These are phyloP conservation scores for Heliconius ethilla DNA, from an alignment of 2,888 invertebrate species.

Conservation along the genomic window DNA sequence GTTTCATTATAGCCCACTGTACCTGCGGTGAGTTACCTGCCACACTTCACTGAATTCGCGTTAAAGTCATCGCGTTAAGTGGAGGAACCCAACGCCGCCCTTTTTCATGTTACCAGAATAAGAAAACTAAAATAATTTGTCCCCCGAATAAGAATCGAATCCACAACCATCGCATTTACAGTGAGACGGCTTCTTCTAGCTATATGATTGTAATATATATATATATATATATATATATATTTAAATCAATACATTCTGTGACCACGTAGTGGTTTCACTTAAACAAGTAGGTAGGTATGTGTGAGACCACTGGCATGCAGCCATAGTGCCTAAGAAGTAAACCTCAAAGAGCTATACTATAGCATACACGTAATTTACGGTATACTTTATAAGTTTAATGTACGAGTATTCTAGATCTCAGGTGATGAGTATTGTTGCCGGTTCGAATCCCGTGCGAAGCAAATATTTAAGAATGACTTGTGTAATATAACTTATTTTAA, in stretches of 20 bases:
- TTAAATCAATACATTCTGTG: conserved; percentile 11
- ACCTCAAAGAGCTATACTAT: background rate
- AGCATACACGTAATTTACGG: background rate
- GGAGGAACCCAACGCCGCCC: background rate
- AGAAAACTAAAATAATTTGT: background rate
- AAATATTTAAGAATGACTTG: too few species aligned
- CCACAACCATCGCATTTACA: background rate
- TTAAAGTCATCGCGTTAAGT: background rate
- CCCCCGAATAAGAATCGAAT: background rate
- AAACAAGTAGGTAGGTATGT: background rate
- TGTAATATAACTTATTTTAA: too few species aligned
- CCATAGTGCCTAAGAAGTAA: conserved; percentile 9
- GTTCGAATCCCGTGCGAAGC: background rate
- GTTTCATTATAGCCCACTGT: too few species aligned
- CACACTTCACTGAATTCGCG: too few species aligned
- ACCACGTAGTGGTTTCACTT: conserved; percentile 15
- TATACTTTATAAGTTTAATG: background rate
- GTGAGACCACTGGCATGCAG: conserved; percentile 21
- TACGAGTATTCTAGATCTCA: background rate
- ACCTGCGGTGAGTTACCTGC: too few species aligned
- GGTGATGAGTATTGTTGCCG: background rate
- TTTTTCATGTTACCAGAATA: background rate
- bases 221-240: background rate
- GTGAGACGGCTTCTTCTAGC: background rate
- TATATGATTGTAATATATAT: background rate